Evolutionary conservation across 2,888 invertebrate genomes (phyloP), one percentile per base, ranked within the genome.

Genomic region (Hofmannophila pseudospretella): DNA sequence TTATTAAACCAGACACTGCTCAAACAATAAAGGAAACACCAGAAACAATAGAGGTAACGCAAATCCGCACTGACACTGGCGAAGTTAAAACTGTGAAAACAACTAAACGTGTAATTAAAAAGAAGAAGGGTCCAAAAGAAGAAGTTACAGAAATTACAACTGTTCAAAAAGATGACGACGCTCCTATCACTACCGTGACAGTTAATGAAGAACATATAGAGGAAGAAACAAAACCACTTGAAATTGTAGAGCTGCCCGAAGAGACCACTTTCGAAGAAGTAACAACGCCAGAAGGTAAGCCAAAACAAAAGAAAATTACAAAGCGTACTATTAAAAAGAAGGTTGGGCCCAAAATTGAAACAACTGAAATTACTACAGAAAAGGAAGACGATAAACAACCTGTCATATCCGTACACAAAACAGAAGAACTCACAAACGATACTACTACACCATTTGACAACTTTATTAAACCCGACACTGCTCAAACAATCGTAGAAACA

Each of bases 261-360:
- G 51, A 56, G 13, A 60, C 67, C 0, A 44, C 54, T 0, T 46
- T 67, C 3, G 70, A 79, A 41, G 82, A 85, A 41, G 50, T 69
- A 0, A 57, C 69, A 4, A 36, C 49, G 4, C 46, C 49, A 0
- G 55, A 57, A 12, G 56, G 58, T 47, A 58, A 54, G 56, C 49
- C 41, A 1, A 44, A 39, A 7, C 54, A 49, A 36, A 63, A 51
- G 39, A 71, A 49, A 2, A 44, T 54, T 4, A 61, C 58, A 32
- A 63, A 58, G 38, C 41, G 67, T 2, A 49, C 48, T 0, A 58
- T 69, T 8, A 67, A 63, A 39, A 65, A 61, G 41, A 60, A 59
- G 25, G 45, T 41, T 28, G 65, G 65, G 41, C 41, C 60, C 4
- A 47, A 58, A 47, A 37, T 71, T 25, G 45, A 58, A 57, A 60